Percentiles rank a stretch among this genome's conserved stretches.
phyloP scores from a whole-genome alignment of 2,888 invertebrate species.

The Axea sp. region DNA sequence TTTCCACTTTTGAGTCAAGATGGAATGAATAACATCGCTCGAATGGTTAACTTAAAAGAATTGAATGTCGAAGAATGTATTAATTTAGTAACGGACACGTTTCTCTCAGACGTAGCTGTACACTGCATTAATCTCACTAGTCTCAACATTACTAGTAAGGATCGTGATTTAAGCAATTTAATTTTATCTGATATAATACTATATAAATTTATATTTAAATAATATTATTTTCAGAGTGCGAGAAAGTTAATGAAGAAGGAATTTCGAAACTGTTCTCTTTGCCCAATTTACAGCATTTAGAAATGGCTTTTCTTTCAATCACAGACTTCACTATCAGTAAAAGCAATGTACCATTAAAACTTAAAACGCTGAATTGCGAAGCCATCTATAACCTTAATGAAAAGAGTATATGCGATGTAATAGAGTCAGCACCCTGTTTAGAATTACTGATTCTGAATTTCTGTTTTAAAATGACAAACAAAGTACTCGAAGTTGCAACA shows the following conservation, averaged over 20 bases:
- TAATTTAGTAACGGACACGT: conserved; percentile 13
- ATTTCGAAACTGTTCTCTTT: conserved; percentile 28
- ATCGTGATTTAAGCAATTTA: no score
- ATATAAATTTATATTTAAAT: background rate
- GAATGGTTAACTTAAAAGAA: conserved; percentile 22
- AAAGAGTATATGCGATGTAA: conserved; percentile 12
- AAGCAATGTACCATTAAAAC: conserved; percentile 24
- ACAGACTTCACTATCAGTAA: conserved; percentile 11
- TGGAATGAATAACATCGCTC: conserved; percentile 22
- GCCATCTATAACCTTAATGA: background rate
- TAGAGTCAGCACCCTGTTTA: conserved; percentile 28
- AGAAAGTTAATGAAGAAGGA: conserved; percentile 15
- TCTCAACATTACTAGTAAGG: conserved; percentile 32
- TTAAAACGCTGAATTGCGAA: conserved; percentile 25
- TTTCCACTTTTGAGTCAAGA: conserved; percentile 20
- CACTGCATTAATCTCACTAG: conserved; percentile 30
- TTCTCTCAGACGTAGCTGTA: conserved; percentile 13
- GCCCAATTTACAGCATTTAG: conserved; percentile 32
- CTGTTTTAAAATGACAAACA: conserved; percentile 15
- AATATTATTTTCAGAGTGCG: conserved; percentile 14
- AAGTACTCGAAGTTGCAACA: conserved; percentile 27
- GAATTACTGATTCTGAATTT: conserved; percentile 16
- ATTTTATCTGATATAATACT: background rate
- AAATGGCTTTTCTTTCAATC: conserved; percentile 7
- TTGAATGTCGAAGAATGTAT: conserved; percentile 8